Evolutionary conservation across 2,888 invertebrate genomes (phyloP), one percentile per base, ranked within the genome.

Genomic region (Leucophora obtusa): DNA sequence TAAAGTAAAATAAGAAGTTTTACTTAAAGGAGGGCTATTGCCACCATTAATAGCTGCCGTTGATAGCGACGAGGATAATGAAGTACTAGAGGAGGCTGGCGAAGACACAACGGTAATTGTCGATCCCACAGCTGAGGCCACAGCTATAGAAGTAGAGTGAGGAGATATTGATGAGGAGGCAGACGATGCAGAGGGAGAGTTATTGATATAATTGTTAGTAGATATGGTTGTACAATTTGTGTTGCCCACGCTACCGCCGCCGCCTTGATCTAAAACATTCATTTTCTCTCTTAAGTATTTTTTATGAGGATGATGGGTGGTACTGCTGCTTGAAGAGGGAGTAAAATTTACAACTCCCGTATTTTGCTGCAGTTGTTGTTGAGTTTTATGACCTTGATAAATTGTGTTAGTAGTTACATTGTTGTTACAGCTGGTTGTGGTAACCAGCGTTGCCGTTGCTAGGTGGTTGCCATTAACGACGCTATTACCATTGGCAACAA

Each of bases 241-340:
- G 82, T 74, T 73, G n/a, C 77, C 84, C 72, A 80, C 82, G 47
- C 60, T 83, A 65, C 69, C 84, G 53, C 77, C 84, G 38, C 82
- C 87, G 62, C 84, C 87, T 60, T 89, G 87, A 63, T 89, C 89
- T 68, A 86, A 86, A n/a, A 88, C 87, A 65, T 89, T 88, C 88
- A 90, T 89, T 83, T 90, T 90, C 70, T 90, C 91, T 21, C 90
- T 87, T 81, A 90, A 84, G 86, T 90, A 90, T 84, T 90, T 90
- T 81, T 90, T 90, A 83, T 90, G 90, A 79, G 90, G 90, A 86
- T 91, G 91, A 84, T 89, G 89, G 81, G 89, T 86, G 69, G 86
- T 87, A 53, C 83, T 85, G 35, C 84, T 83, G 51, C 82, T 60
- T 17, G 73, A 63, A 21, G 51, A 54, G 56, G 74, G 54, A 17